Evolutionary conservation across 1,140 invertebrate species (phyloP), one percentile per base, ranked within the genome.

Genomic region (Lepidurus apus): DNA sequence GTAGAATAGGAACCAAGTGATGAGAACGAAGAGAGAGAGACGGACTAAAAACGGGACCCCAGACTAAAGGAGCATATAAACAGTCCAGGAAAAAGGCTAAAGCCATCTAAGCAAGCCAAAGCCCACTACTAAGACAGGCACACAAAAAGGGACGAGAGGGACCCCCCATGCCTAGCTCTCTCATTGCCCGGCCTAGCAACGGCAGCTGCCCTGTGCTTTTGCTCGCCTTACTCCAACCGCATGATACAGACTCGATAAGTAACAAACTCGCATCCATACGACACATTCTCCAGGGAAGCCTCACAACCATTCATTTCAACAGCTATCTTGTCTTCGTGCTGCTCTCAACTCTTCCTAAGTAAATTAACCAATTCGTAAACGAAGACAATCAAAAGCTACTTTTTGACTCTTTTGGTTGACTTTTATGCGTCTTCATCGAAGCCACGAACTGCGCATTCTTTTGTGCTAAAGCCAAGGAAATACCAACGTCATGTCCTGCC

Each of bases 211-310:
- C 53, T 65, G 53, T 13, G 17, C 53, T 65, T 13, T 13, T 13
- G 21, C 53, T 65, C 17, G 53, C 53, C 53, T 65, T 7, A 7
- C 13, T 17, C 53, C 53, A 9, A 65, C 53, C 53, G 13, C 13
- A 65, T 65, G 53, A 65, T 65, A 47, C 45, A 65, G 53, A n/a
- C 53, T 65, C 53, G n/a, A 21, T 65, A 65, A 65, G 53, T 65
- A 5, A 21, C 21, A 13, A 65, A 21, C 53, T 65, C 53, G 53
- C 53, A 65, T 65, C 21, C 17, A 65, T 7, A 17, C 53, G 53
- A 65, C 53, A 65, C 53, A 65, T n/a, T n/a, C 53, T n/a, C 53
- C 21, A 65, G 17, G 53, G 17, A 65, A 17, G 17, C 17, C 21
- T n/a, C 53, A 65, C 53, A 8, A 13, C 21, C n/a, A 7, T 17